Conservation (phyloP, 2,888 invertebrate species). For the Lasius platythorax region DNA sequence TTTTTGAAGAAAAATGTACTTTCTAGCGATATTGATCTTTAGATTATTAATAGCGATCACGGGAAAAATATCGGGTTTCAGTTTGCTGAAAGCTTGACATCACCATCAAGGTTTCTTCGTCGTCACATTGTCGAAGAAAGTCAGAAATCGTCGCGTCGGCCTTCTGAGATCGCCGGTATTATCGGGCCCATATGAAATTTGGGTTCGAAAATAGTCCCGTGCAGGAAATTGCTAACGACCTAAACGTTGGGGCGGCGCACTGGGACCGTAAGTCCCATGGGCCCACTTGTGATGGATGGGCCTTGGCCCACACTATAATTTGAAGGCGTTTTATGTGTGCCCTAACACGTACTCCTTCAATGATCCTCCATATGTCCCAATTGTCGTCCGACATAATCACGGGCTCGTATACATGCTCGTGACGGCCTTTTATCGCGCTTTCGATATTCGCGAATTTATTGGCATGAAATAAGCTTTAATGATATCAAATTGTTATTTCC, state of each 20-base stretch:
- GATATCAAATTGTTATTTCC: constrained; percentile 34
- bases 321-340: constrained; percentile 84
- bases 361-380: constrained; percentile 72
- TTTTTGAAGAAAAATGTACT: background rate
- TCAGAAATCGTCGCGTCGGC: constrained; percentile 52
- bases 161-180: constrained; percentile 71
- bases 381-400: constrained; percentile 59
- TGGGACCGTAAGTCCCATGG: constrained; percentile 77
- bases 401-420: constrained; percentile 13
- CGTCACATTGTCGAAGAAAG: constrained; percentile 12
- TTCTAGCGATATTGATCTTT: background rate
- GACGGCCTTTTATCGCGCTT: constrained; percentile 46
- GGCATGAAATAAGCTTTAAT: constrained; percentile 39
- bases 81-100: background rate
- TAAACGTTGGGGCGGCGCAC: constrained; percentile 84
- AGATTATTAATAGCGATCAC: background rate
- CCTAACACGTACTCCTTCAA: constrained; percentile 79
- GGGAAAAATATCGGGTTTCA: background rate
- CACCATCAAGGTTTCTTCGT: background rate
- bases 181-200: constrained; percentile 85
- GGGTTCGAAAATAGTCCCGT: constrained; percentile 83
- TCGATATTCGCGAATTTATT: constrained; percentile 37
- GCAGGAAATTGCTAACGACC: constrained; percentile 86
- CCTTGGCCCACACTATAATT: constrained; percentile 84
- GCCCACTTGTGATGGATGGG: constrained; percentile 83